Evolutionary conservation across 2,797 vertebrate species (phyloP).

Genomic region (Babyrousa celebensis): DNA sequence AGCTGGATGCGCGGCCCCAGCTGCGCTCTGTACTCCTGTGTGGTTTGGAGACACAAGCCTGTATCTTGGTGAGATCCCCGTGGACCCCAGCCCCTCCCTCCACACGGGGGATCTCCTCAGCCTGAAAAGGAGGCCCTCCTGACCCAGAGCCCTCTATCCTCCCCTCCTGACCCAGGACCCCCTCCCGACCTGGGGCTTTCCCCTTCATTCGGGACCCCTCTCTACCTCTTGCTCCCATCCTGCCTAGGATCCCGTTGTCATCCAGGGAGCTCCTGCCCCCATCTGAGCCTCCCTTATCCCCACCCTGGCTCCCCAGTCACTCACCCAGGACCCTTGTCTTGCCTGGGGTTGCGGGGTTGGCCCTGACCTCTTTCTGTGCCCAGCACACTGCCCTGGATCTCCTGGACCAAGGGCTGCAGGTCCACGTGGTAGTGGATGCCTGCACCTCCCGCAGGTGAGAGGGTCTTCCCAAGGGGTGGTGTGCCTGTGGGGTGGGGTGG

Average conservation of each 20-base stretch:
- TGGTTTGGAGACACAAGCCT: conserved; percentile 96
- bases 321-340: not conserved
- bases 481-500: accelerated
- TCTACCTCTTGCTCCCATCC: not conserved
- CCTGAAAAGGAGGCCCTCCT: not conserved
- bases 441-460: conserved; percentile 95
- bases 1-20: conserved; percentile 84
- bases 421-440: conserved; percentile 95
- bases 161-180: not conserved
- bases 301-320: not conserved
- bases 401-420: conserved; percentile 94
- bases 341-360: too few species aligned
- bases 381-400: conserved; percentile 95
- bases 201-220: not conserved
- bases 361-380: conserved; percentile 36
- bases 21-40: conserved; percentile 95
- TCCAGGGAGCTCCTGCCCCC: not conserved
- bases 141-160: not conserved
- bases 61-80: conserved; percentile 93
- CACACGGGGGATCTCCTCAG: not conserved
- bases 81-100: not conserved
- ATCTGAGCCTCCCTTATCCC: not conserved
- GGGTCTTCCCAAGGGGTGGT: too few species aligned
- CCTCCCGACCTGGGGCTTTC: too few species aligned
- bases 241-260: too few species aligned